Base-by-base conservation (phyloP, 2,888 invertebrate genomes). In the Lithophane leautieri region DNA sequence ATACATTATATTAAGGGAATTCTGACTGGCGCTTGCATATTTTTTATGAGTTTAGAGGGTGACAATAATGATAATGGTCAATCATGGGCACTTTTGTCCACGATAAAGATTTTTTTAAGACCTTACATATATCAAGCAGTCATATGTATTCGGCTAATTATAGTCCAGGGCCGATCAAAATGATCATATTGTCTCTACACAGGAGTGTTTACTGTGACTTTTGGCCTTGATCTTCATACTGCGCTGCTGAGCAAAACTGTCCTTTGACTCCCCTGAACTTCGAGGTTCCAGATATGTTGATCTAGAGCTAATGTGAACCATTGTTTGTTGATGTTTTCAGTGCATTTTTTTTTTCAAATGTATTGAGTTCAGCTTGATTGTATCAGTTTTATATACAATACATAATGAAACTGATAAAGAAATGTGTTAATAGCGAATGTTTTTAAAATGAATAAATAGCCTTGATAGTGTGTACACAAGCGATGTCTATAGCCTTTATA, bases 391-490 rank as follows among this genome's bases (percentile, higher is more conserved):
- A 47, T 25, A 16, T 60, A 74, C 28, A 42, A 16, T 28, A 19
- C 22, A 8, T 42, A 50, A 34, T 44, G 2, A 62, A 22, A 42
- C 40, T 47, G 19, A 54, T 58, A 65, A 47, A 22, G 12, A 34
- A 14, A 54, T 22, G 4, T 54, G 63, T 40, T 75, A 16, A 50
- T 54, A 65, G 50, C 50, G 42, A 79, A 69, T 68, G 16, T 28
- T 56, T 14, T 73, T 40, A 1, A 50, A 11, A 54, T 56, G 19
- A 56, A 25, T 25, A 14, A 65, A 40, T 58, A 40, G n/a, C 60
- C 58, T 76, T 79, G 34, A 28, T 12, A 44, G 16, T 58, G 56
- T 56, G 50, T 82, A 61, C 66, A 54, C 28, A 52, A 70, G 56
- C 34, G 50, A 56, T 47, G 42, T 69, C 42, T 42, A 0, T 28